Percentiles rank a stretch among this genome's conserved stretches.
phyloP scores from a whole-genome alignment of 2,888 invertebrate species.

The Podabrus alpinus region DNA sequence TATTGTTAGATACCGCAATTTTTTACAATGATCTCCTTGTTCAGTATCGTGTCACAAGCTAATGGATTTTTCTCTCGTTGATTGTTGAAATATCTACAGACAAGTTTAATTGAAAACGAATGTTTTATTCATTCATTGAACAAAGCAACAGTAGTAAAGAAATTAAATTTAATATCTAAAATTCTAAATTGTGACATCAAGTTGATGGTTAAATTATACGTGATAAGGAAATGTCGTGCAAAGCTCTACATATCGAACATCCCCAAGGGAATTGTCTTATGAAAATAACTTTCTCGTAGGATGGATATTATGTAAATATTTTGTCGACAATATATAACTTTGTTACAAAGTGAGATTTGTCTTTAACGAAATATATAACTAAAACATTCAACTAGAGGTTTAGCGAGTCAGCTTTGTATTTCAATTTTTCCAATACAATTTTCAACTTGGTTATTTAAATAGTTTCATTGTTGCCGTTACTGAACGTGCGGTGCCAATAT shows the following conservation, averaged over 20 bases:
- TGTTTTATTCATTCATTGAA: neutral
- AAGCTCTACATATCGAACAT: neutral
- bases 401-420: neutral
- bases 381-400: neutral
- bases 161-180: neutral
- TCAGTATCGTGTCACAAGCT: neutral
- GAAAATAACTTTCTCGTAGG: neutral
- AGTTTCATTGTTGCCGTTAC: neutral
- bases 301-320: neutral
- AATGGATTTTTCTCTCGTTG: neutral
- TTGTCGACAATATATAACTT: neutral
- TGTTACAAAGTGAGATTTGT: neutral
- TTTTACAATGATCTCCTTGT: neutral
- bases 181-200: neutral
- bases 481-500: neutral
- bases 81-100: neutral
- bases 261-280: neutral
- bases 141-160: neutral
- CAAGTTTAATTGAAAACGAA: neutral
- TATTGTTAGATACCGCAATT: neutral
- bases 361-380: neutral
- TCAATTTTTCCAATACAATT: neutral
- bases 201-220: conserved; percentile 1
- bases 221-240: neutral
- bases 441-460: neutral